Evolutionary conservation across 2,797 vertebrate genomes (phyloP).

Genomic region (Balearica regulorum): DNA sequence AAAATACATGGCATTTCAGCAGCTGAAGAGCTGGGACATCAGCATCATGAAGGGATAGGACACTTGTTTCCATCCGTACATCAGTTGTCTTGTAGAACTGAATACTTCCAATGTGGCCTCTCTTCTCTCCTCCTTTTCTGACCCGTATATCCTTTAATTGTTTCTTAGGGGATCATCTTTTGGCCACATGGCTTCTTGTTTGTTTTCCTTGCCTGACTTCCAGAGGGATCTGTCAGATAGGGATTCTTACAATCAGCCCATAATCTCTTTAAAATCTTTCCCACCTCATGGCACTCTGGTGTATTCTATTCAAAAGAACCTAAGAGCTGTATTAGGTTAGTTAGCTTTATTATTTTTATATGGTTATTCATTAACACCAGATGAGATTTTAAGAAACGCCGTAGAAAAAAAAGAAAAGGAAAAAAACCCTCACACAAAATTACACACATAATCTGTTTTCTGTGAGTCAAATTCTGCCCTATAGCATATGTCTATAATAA

Average conservation of each 20-base stretch:
- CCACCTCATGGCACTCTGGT: conserved; percentile 1
- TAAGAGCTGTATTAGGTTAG: not conserved
- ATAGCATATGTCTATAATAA: not conserved
- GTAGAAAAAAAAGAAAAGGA: not conserved
- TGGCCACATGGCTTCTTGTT: not conserved
- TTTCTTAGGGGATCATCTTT: conserved; percentile 21
- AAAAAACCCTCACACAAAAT: not conserved
- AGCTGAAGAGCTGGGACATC: not conserved
- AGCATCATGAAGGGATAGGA: not conserved
- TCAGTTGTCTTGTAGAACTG: not conserved
- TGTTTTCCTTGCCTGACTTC: conserved; percentile 24
- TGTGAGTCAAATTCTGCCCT: not conserved
- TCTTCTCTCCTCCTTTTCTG: not conserved
- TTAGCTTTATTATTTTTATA: not conserved
- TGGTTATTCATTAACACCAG: not conserved
- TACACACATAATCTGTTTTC: not conserved
- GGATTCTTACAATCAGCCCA: not conserved
- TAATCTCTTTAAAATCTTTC: conserved; percentile 51
- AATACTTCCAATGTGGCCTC: not conserved
- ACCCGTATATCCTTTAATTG: not conserved
- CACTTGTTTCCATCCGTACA: not conserved
- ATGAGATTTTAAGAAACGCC: not conserved
- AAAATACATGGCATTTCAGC: not conserved
- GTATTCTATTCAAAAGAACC: not conserved
- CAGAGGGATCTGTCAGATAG: conserved; percentile 30